These are phyloP conservation scores for Agonum fuliginosum DNA, from an alignment of 2,888 invertebrate species.

Conservation along the genomic window DNA sequence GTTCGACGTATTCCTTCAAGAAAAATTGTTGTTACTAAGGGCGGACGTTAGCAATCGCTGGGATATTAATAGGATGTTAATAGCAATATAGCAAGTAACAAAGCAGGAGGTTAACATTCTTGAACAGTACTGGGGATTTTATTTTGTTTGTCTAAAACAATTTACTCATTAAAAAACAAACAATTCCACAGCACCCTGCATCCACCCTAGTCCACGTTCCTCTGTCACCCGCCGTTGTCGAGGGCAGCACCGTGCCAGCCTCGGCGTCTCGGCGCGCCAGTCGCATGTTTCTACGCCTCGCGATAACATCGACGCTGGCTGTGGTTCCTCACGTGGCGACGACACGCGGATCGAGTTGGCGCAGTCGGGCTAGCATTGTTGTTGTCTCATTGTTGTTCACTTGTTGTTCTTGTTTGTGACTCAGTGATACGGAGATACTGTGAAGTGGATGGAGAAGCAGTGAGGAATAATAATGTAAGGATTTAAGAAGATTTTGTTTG, in stretches of 20 bases:
- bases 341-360: not conserved
- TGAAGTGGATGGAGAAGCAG: too few species aligned
- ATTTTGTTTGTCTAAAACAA: too few species aligned
- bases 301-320: slow-evolving; percentile 48
- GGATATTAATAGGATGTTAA: too few species aligned
- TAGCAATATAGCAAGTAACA: too few species aligned
- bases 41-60: too few species aligned
- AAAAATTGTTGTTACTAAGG: too few species aligned
- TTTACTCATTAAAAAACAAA: not conserved
- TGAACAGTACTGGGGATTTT: too few species aligned
- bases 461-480: too few species aligned
- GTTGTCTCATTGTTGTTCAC: not conserved
- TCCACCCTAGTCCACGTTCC: slow-evolving; percentile 36
- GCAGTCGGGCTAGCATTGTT: not conserved
- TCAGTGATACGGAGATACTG: too few species aligned
- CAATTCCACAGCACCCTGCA: not conserved
- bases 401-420: not conserved
- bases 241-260: slow-evolving; percentile 27
- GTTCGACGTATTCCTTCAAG: too few species aligned
- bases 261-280: slow-evolving; percentile 37
- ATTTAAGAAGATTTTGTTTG: too few species aligned
- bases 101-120: too few species aligned
- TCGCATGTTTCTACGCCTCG: slow-evolving; percentile 5
- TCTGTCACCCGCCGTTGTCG: not conserved
- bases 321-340: slow-evolving; percentile 37